Base-by-base conservation (phyloP, 2,797 vertebrate genomes). In the Tragelaphus oryx region DNA sequence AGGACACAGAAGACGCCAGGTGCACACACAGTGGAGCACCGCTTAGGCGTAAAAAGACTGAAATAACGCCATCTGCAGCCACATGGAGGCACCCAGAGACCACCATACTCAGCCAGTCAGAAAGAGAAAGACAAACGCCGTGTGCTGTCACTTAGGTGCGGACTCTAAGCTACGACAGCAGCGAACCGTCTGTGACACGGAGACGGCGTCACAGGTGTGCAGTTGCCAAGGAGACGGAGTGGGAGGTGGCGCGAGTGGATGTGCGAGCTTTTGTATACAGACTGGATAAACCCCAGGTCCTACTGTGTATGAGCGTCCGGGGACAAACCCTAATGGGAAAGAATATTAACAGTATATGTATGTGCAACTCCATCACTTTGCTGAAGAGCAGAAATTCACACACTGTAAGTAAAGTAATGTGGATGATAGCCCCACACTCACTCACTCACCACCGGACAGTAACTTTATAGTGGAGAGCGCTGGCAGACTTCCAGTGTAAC, bases 11-110 rank as follows among this genome's bases (percentile, higher is more conserved):
- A 5, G 74, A 11, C 1, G 5, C 1, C 28, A 2, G 2, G 2
- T 2, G 16, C 28, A 20, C 8, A 11, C 16, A 18, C 46, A 1
- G 10, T 4, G 74, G 44, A 30, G 5, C 5, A 2, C 74, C 26
- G 11, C 28, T 10, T 1, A 10, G 16, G 5, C 44, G 18, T 1
- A 13, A 48, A 28, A 30, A 5, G 44, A 6, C 2, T 0, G 44
- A 8, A 5, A 1, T 17, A 6, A 17, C 0, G 2, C 44, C 44
- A 5, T 6, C 10, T 11, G 28, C 28, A 48, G 46, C 28, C 5
- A 30, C 8, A 0, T 0, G 44, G 46, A 20, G 44, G 74, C 44
- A 5, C 26, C n/a, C 16, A 10, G 74, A 10, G 44, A 10, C 5
- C 4, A 28, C 44, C 74, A 10, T 5, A 33, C n/a, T 33, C 18